Evolutionary conservation across 2,797 vertebrate genomes (phyloP).

Genomic region (Microchirus variegatus): DNA sequence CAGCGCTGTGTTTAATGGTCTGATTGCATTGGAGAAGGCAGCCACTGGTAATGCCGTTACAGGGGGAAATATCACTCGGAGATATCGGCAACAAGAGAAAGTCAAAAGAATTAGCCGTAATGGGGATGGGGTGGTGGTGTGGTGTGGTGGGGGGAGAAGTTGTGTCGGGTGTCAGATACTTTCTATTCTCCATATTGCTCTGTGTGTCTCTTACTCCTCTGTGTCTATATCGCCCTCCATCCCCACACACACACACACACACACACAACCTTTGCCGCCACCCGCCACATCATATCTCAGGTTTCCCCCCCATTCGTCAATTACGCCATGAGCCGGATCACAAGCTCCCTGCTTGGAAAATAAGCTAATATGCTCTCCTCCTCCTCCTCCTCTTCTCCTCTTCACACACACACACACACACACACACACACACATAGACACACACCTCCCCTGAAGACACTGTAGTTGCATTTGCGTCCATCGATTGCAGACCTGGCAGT

Average conservation of each 20-base stretch:
- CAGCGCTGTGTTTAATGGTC: conserved; percentile 74
- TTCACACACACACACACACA: background rate
- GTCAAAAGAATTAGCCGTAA: conserved; percentile 76
- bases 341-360: conserved; percentile 69
- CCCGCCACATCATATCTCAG: conserved; percentile 62
- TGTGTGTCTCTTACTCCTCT: conserved; percentile 47
- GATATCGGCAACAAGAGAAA: conserved; percentile 77
- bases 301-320: conserved; percentile 64
- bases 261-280: conserved; percentile 14
- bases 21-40: conserved; percentile 79
- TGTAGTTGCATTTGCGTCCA: conserved; percentile 74
- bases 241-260: background rate
- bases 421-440: background rate
- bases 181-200: conserved; percentile 64
- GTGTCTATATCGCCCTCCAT: conserved; percentile 12
- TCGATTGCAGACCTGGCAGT: conserved; percentile 74
- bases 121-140: conserved; percentile 49
- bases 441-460: conserved; percentile 61
- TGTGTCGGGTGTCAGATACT: conserved; percentile 79
- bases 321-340: conserved; percentile 68
- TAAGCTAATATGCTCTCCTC: conserved; percentile 59
- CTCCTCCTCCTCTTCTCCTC: background rate
- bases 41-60: conserved; percentile 68
- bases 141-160: conserved; percentile 37
- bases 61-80: conserved; percentile 64